A percentile compares a stretch with the other conserved stretches of the same genome.
phyloP scores from a whole-genome alignment of 2,888 invertebrate genomes.

The Coremacera marginata region DNA sequence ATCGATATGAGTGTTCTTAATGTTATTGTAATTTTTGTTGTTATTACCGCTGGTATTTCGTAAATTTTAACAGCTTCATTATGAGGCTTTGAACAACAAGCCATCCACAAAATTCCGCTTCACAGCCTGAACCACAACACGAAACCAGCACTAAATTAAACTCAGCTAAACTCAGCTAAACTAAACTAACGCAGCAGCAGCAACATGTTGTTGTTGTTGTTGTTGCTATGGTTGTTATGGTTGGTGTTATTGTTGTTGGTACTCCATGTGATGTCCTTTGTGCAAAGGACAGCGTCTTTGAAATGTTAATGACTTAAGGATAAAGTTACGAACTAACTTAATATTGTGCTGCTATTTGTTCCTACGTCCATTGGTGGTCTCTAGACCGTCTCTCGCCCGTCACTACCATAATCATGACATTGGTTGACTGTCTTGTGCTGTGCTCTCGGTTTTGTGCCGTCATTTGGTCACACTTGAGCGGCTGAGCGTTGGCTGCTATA shows the following conservation, averaged over 20 bases:
- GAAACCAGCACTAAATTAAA: no score
- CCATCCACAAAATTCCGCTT: neutral
- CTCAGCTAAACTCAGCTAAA: neutral
- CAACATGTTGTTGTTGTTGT: conserved; percentile 28
- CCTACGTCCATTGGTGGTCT: neutral
- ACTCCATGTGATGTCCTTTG: conserved; percentile 10
- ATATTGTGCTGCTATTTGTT: neutral
- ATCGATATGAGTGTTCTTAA: conserved; percentile 4
- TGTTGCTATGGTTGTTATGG: conserved; percentile 33
- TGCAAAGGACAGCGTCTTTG: conserved; percentile 25
- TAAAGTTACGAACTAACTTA: conserved; percentile 22
- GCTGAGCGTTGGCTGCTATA: neutral
- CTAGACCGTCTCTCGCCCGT: neutral
- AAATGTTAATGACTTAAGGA: conserved; percentile 27
- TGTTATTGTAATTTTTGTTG: conserved; percentile 18
- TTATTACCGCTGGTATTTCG: conserved; percentile 7
- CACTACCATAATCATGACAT: neutral
- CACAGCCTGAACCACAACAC: neutral
- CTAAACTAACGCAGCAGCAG: neutral
- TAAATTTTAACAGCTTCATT: conserved; percentile 29
- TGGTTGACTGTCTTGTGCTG: no score
- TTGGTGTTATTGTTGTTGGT: conserved; percentile 37
- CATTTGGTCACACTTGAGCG: conserved; percentile 10
- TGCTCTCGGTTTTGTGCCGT: neutral
- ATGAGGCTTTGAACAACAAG: conserved; percentile 1